Evolutionary conservation across 2,888 invertebrate genomes (phyloP), one percentile per base, ranked within the genome.

Genomic region (Pyrocoelia pectoralis): DNA sequence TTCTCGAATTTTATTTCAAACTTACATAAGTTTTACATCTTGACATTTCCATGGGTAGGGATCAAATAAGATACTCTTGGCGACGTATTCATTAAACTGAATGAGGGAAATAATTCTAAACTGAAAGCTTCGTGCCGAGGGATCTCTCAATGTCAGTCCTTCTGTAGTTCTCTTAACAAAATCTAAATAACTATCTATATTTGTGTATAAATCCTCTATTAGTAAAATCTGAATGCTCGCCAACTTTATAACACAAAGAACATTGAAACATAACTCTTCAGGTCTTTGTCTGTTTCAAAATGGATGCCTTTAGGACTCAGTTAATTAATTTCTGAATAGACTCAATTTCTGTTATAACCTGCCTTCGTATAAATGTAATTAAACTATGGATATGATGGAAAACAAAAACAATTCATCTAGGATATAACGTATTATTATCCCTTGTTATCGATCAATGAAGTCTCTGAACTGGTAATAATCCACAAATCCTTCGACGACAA

Each of bases 261-360:
- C 59, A 56, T 56, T 52, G 51, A 64, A 59, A 59, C 56, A n/a
- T 48, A 55, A 56, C 19, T 59, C 51, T 56, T 29, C 56, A 60
- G 48, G 61, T 56, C 56, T 53, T 56, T 61, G 58, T 56, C 52
- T 49, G 63, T 41, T 58, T 61, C 58, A 46, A 55, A 63, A 56
- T 60, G 56, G 54, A 65, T 56, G 55, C 62, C 62, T 61, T 50
- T 41, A 61, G 66, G 67, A 59, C 66, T 66, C 60, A 63, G 69
- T 66, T 70, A 70, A 70, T 70, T 70, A 70, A 70, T 67, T 68
- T 65, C 63, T 68, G 68, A 70, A 70, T 68, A 58, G 63, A 60
- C 59, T 68, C 66, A 63, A 61, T 68, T 65, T 54, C 69, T 61
- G 66, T 70, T 69, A 68, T 68, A 67, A 67, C 61, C 59, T 63